phyloP scores from a whole-genome alignment of 2,113 vertebrate species.

The Bostrychus sinensis region DNA sequence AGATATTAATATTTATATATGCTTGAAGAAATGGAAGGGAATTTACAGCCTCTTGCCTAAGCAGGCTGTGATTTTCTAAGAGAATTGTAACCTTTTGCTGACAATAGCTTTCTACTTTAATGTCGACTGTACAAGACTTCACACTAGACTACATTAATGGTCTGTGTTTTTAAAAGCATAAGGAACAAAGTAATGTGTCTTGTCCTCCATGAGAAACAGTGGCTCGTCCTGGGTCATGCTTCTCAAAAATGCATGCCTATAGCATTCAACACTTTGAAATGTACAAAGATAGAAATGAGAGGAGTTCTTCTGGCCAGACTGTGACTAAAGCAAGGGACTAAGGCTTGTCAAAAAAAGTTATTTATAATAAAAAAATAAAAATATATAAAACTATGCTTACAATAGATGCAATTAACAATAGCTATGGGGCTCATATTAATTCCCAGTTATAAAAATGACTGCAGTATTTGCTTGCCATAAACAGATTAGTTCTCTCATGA shows the following conservation, averaged over 20 bases:
- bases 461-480: too few relatives aligned
- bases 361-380: too few relatives aligned
- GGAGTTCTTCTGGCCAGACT: slow-evolving; percentile 7
- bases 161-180: slow-evolving; percentile 5
- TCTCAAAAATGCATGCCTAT: slow-evolving; percentile 32
- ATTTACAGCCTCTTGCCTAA: slow-evolving; percentile 54
- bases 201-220: too few relatives aligned
- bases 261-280: slow-evolving; percentile 25
- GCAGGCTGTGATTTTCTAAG: slow-evolving; percentile 24
- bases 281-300: slow-evolving; percentile 21
- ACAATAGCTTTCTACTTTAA: slow-evolving; percentile 12
- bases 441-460: too few relatives aligned
- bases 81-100: slow-evolving; percentile 10
- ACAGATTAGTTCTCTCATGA: too few relatives aligned
- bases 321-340: not conserved
- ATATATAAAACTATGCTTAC: too few relatives aligned
- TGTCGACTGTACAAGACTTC: not conserved
- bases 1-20: slow-evolving; percentile 75
- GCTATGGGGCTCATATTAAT: too few relatives aligned
- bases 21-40: slow-evolving; percentile 37
- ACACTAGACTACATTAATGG: slow-evolving; percentile 3
- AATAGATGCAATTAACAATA: too few relatives aligned
- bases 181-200: not conserved
- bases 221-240: slow-evolving; percentile 10
- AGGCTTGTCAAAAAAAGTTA: not conserved